Evolutionary conservation across 2,797 vertebrate genomes (phyloP).

Genomic region (Arrhamphus sclerolepis): DNA sequence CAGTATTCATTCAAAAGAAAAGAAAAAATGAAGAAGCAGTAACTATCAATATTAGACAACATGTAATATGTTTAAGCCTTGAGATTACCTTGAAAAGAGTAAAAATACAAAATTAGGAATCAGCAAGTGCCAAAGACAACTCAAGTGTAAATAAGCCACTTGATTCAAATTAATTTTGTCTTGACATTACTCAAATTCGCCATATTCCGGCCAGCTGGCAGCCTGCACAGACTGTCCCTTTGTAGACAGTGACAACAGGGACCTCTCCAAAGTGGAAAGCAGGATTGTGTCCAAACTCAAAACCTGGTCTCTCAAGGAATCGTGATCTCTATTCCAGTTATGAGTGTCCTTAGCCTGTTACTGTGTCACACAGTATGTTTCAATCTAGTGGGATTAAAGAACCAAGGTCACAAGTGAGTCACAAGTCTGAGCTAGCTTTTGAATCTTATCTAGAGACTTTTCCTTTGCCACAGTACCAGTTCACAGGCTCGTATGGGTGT

Average conservation of each 20-base stretch:
- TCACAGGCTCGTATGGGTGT: slow-evolving; percentile 56
- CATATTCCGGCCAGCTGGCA: slow-evolving; percentile 3
- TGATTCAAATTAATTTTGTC: neutral
- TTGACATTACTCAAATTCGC: slow-evolving; percentile 4
- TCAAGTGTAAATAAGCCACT: neutral
- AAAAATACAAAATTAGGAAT: neutral
- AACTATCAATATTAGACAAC: too few relatives aligned
- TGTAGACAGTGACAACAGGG: slow-evolving; percentile 16
- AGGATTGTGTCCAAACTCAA: slow-evolving; percentile 2
- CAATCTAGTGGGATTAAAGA: slow-evolving; percentile 58
- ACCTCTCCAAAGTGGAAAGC: slow-evolving; percentile 25
- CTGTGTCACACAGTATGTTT: slow-evolving; percentile 30
- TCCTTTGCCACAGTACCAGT: slow-evolving; percentile 37
- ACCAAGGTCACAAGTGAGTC: slow-evolving; percentile 69
- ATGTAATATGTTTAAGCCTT: too few relatives aligned
- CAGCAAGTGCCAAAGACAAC: neutral
- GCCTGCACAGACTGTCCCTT: neutral
- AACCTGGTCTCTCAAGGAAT: neutral
- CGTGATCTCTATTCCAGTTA: slow-evolving; percentile 7
- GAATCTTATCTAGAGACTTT: slow-evolving; percentile 53
- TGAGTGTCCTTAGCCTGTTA: slow-evolving; percentile 12
- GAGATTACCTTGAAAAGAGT: neutral
- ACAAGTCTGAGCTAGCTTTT: slow-evolving; percentile 54
- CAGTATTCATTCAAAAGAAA: too few relatives aligned
- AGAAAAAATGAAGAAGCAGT: too few relatives aligned